Percentiles rank a stretch among this genome's conserved stretches.
phyloP scores from a whole-genome alignment of 2,888 invertebrate genomes.

The Leucozona laternaria region DNA sequence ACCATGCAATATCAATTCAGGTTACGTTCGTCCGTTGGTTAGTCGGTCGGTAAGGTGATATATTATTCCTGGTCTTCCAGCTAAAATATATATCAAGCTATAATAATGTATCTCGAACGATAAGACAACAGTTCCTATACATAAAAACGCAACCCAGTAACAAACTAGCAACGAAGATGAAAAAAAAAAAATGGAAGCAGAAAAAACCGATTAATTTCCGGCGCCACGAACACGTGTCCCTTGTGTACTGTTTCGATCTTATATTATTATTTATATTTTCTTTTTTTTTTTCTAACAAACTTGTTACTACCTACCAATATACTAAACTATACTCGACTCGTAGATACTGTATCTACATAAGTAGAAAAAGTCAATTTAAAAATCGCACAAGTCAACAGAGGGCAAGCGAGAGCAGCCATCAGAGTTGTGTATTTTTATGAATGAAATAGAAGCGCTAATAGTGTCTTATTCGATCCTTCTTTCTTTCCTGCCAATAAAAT shows the following conservation, averaged over 20 bases:
- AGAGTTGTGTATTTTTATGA: conserved; percentile 59
- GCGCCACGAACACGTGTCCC: conserved; percentile 59
- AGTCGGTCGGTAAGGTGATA: conserved; percentile 44
- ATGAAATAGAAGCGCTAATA: conserved; percentile 69
- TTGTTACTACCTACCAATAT: background rate
- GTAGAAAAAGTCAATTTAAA: conserved; percentile 46
- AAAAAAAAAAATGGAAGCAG: conserved; percentile 19
- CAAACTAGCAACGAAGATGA: background rate
- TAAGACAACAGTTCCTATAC: background rate
- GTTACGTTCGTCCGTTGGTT: too few species aligned
- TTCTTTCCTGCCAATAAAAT: conserved; percentile 36
- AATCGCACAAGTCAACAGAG: conserved; percentile 61
- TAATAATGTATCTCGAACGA: conserved; percentile 28
- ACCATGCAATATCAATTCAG: conserved; percentile 46
- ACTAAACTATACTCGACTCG: too few species aligned
- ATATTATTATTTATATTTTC: conserved; percentile 36
- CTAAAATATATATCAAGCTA: background rate
- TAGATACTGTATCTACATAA: conserved; percentile 10
- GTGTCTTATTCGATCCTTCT: conserved; percentile 50
- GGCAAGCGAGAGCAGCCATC: conserved; percentile 30
- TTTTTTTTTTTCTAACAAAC: conserved; percentile 25
- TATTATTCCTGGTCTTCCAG: conserved; percentile 36
- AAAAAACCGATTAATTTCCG: conserved; percentile 52
- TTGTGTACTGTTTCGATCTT: conserved; percentile 48
- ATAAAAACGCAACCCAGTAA: conserved; percentile 14